Base-by-base conservation (phyloP, 2,888 invertebrate species). In the Dicycla oo region DNA sequence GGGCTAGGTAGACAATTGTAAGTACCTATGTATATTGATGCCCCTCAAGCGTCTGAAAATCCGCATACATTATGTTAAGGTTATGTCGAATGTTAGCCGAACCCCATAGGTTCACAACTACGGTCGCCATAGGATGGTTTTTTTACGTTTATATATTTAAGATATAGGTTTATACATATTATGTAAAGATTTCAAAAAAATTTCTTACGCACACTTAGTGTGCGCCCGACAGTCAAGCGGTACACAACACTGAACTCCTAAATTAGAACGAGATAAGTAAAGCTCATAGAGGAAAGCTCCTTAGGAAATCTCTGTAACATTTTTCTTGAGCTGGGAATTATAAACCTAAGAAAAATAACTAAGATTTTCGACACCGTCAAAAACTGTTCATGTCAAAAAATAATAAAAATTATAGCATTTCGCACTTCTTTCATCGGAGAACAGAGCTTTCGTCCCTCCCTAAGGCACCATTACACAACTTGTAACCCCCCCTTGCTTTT, bases 401-500 rank as follows among this genome's bases (percentile, higher is more conserved):
- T 62, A 56, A 61, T 63, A 63, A 73, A 71, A 74, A 68, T 60
- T 40, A 74, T 13, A 66, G 67, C 60, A 51, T 57, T 69, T 75
- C 23, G 60, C 66, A 69, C 68, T 76, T 67, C 45, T 76, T 80
- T 71, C 57, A 47, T 20, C 61, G n/a, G 56, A 70, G 64, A 73
- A 63, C 58, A 68, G 57, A 70, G 70, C 73, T 67, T 73, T 68
- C 43, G 60, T 73, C 49, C 47, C 78, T 75, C 74, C 73, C 65
- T 73, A 62, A 74, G 70, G 68, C 73, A 69, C 85, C 72, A 83
- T 81, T 78, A 85, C 80, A 78, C 83, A 77, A 81, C 81, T 81
- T 76, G 74, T 80, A 77, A 60, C 75, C 69, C 75, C 73, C 80
- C 71, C 71, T 70, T 81, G 76, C 79, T 84, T 84, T 87, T 87